phyloP scores from a whole-genome alignment of 2,888 invertebrate genomes.

The Orthosia incerta region DNA sequence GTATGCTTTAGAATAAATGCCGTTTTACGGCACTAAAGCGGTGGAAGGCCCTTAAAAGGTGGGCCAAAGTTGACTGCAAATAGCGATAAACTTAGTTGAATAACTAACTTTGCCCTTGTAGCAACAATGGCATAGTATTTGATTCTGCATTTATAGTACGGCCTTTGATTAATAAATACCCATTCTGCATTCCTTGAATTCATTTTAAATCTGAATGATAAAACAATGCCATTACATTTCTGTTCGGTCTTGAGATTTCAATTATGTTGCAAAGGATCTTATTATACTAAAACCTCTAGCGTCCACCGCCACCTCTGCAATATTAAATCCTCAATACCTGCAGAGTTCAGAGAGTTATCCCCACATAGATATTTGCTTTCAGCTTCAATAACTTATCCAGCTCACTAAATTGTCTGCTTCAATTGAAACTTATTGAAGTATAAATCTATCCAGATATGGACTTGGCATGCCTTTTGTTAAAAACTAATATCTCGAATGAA shows the following conservation, averaged over 20 bases:
- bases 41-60: too few species aligned
- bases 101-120: neutral
- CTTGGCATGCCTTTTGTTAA: constrained; percentile 43
- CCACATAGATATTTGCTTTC: constrained; percentile 33
- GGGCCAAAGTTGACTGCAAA: too few species aligned
- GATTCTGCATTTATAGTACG: neutral
- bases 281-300: constrained; percentile 9
- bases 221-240: constrained; percentile 1
- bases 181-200: constrained; percentile 8
- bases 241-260: neutral
- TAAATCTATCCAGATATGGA: constrained; percentile 46
- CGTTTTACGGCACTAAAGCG: too few species aligned
- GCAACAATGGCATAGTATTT: neutral
- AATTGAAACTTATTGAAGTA: constrained; percentile 58
- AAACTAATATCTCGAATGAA: constrained; percentile 44
- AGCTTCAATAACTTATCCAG: constrained; percentile 49
- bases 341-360: constrained; percentile 27
- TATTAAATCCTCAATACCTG: constrained; percentile 51
- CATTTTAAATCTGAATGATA: neutral
- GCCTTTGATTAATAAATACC: neutral
- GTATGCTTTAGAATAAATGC: too few species aligned
- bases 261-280: constrained; percentile 1
- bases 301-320: constrained; percentile 6
- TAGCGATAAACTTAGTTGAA: neutral
- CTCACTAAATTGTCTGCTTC: constrained; percentile 26